Percentiles rank a stretch among this genome's conserved stretches.
Evolutionary conservation across 1,140 invertebrate genomes (phyloP).

Genomic region (Sipha flava): DNA sequence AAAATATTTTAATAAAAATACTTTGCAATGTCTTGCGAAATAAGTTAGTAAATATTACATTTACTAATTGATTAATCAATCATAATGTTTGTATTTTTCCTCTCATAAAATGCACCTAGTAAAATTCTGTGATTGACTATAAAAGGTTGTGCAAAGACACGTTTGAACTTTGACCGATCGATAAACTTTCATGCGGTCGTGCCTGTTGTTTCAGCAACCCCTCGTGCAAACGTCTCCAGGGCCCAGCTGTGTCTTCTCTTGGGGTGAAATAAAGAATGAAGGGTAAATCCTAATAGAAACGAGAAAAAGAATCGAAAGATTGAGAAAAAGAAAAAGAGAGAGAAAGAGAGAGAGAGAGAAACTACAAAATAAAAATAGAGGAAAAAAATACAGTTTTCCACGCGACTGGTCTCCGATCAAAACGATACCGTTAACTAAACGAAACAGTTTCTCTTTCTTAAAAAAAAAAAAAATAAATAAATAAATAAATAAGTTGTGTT

Average conservation of each 20-base stretch:
- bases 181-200: conserved; percentile 16
- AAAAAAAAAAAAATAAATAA: background rate
- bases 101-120: background rate
- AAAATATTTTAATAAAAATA: background rate
- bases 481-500: background rate
- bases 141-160: background rate
- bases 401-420: conserved; percentile 21
- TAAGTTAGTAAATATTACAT: background rate
- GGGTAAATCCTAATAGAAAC: conserved; percentile 4
- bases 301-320: background rate
- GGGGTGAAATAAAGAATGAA: background rate
- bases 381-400: conserved; percentile 18
- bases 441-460: conserved; percentile 18
- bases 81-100: background rate
- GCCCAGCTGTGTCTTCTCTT: conserved; percentile 9
- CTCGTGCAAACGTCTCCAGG: conserved; percentile 6
- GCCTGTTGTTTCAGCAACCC: conserved; percentile 22
- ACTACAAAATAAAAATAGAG: background rate
- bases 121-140: background rate
- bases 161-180: conserved; percentile 29
- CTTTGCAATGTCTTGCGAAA: background rate
- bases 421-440: conserved; percentile 31
- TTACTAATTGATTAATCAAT: background rate
- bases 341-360: background rate
- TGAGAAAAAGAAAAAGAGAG: background rate